Percentiles rank a stretch among this genome's conserved stretches.
These are phyloP conservation scores for Cryptoleucopteryx plumbea DNA, from an alignment of 2,113 vertebrate species.

Conservation along the genomic window DNA sequence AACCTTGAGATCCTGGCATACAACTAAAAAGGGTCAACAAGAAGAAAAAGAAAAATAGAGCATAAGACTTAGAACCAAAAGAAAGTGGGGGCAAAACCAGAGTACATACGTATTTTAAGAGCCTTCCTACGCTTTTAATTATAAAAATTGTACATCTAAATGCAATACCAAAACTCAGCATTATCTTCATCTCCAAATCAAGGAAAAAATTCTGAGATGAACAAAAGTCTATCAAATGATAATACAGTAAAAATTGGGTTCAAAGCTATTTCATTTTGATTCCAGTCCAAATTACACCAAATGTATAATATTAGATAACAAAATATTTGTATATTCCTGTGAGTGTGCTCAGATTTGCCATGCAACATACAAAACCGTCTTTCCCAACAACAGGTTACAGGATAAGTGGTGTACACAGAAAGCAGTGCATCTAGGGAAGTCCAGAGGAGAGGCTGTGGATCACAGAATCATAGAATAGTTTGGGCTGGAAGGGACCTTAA, in stretches of 20 bases:
- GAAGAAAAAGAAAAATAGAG: background rate
- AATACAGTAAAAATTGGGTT: background rate
- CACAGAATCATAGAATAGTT: too few species aligned
- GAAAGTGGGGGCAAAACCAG: accelerated
- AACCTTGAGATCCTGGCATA: background rate
- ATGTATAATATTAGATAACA: background rate
- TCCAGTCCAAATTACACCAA: background rate
- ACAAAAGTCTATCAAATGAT: background rate
- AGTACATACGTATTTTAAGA: background rate
- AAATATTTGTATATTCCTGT: background rate
- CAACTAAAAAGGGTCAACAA: background rate
- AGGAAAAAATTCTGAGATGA: background rate
- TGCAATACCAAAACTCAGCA: background rate
- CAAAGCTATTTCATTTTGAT: background rate
- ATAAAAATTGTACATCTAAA: background rate
- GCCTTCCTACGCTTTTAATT: background rate
- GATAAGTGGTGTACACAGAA: background rate
- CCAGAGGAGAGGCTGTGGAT: background rate
- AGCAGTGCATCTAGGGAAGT: background rate
- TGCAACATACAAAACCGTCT: background rate
- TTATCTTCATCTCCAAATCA: background rate
- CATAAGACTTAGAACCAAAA: background rate
- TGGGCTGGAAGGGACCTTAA: too few species aligned
- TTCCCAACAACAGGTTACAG: background rate
- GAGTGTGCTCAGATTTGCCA: background rate